phyloP scores from a whole-genome alignment of 2,888 invertebrate species.

The Oegoconia quadripuncta region DNA sequence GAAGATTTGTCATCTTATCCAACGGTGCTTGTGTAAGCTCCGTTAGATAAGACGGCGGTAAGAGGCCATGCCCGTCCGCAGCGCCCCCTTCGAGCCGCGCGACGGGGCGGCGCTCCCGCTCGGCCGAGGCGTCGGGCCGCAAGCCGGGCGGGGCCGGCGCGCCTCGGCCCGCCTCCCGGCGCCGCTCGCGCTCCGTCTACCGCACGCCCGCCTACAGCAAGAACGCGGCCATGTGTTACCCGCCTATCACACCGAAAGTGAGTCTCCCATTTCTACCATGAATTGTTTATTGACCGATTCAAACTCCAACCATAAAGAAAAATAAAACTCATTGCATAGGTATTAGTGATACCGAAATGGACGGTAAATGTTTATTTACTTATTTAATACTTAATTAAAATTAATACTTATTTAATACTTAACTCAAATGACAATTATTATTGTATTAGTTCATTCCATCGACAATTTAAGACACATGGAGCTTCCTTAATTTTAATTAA shows the following conservation, averaged over 20 bases:
- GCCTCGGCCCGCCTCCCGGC: slow-evolving; percentile 26
- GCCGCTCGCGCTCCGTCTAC: slow-evolving; percentile 59
- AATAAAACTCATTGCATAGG: too few species aligned
- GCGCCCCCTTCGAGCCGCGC: slow-evolving; percentile 29
- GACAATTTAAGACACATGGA: too few species aligned
- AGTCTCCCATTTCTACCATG: too few species aligned
- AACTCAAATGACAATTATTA: too few species aligned
- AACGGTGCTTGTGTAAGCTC: not conserved
- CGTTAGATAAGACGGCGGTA: not conserved
- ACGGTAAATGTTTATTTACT: too few species aligned
- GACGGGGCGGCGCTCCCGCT: slow-evolving; percentile 39
- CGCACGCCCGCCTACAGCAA: slow-evolving; percentile 63
- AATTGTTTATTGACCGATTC: too few species aligned
- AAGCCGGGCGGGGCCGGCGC: slow-evolving; percentile 27
- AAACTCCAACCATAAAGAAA: too few species aligned
- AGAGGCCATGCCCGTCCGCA: slow-evolving; percentile 14
- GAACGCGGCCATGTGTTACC: slow-evolving; percentile 42
- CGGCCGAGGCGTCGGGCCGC: slow-evolving; percentile 42
- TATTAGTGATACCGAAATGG: too few species aligned
- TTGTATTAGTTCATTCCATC: too few species aligned
- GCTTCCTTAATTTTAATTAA: too few species aligned
- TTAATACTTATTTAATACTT: too few species aligned
- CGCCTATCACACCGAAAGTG: slow-evolving; percentile 71
- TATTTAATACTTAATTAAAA: too few species aligned
- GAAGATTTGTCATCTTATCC: not conserved